Base-by-base conservation (phyloP, 1,140 invertebrate genomes). In the Drosophila repleta region DNA sequence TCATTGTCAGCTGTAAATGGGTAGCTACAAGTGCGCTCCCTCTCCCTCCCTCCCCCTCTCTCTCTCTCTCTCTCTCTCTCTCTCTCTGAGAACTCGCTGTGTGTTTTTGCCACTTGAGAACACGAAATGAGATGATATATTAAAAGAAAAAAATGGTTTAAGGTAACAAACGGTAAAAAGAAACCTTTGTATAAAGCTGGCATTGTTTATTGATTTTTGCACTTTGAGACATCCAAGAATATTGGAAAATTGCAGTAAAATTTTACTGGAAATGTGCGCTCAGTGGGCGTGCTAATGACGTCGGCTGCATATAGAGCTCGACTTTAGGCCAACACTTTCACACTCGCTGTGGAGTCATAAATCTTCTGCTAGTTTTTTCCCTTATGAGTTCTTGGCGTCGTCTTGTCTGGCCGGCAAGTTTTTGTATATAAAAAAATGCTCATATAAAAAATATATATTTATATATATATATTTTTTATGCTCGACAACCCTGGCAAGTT, bases 151-250 rank as follows among this genome's bases (percentile, higher is more conserved):
- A 70, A 53, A 62, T 66, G 41, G 49, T 52, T 55, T 72, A 62
- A 74, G 51, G 74, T 70, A 64, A 62, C 67, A 51, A 63, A 46
- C 32, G 11, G 32, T 11, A 13, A 20, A 39, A 37, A 39, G 53
- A 61, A 52, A 49, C 20, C 63, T 55, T 72, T 67, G 69, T 72
- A 60, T 46, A 72, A 72, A 72, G 55, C 60, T 69, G 37, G 57
- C 55, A 87, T 87, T 85, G 81, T 85, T 79, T 75, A 85, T 85
- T 57, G 82, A 87, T 85, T 87, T 85, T 82, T 78, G 82, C 82
- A 85, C 78, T 78, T 72, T 51, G 39, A 55, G 24, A 3, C 39
- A 49, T 29, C 3, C 26, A 29, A 78, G 52, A 57, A 52, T 63
- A 56, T 64, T 32, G 48, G 48, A 21, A 60, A 84, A 63, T 61